Percentiles rank a stretch among this genome's conserved stretches.
Evolutionary conservation across 1,140 invertebrate genomes (phyloP).

Genomic region (Hormaphis cornu): DNA sequence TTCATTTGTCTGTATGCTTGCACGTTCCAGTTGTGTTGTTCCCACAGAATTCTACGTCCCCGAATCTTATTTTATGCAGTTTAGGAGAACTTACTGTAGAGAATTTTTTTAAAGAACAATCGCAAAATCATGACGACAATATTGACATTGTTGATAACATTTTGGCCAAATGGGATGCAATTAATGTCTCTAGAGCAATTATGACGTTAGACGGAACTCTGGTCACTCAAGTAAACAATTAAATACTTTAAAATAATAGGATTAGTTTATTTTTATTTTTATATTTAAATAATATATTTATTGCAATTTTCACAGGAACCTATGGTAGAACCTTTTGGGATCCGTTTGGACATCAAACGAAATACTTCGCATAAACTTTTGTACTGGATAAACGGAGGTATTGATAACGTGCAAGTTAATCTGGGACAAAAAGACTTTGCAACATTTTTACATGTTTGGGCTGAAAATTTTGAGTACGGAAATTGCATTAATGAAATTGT

Average conservation of each 20-base stretch:
- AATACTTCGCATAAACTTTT: constrained; percentile 9
- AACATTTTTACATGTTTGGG: constrained; percentile 57
- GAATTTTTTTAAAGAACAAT: constrained; percentile 65
- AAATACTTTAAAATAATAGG: neutral
- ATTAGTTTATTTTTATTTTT: neutral
- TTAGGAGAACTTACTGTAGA: constrained; percentile 66
- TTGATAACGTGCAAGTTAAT: constrained; percentile 58
- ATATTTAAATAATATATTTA: no score
- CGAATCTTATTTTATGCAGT: constrained; percentile 67
- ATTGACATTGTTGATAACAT: constrained; percentile 57
- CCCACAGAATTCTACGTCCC: constrained; percentile 68
- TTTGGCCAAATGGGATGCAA: constrained; percentile 55
- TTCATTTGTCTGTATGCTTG: constrained; percentile 62
- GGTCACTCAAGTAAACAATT: constrained; percentile 54
- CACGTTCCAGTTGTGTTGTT: constrained; percentile 64
- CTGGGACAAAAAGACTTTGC: constrained; percentile 62
- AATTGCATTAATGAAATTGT: neutral
- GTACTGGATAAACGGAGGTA: constrained; percentile 7
- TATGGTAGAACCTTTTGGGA: constrained; percentile 61
- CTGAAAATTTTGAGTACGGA: constrained; percentile 47
- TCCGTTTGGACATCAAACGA: constrained; percentile 64
- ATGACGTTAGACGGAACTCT: constrained; percentile 59
- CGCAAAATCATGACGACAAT: constrained; percentile 39
- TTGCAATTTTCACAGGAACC: constrained; percentile 49
- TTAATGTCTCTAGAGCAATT: constrained; percentile 60